A percentile compares a stretch with the other conserved stretches of the same genome.
Evolutionary conservation across 2,888 invertebrate species (phyloP).

Genomic region (Hoplodrina blanda): DNA sequence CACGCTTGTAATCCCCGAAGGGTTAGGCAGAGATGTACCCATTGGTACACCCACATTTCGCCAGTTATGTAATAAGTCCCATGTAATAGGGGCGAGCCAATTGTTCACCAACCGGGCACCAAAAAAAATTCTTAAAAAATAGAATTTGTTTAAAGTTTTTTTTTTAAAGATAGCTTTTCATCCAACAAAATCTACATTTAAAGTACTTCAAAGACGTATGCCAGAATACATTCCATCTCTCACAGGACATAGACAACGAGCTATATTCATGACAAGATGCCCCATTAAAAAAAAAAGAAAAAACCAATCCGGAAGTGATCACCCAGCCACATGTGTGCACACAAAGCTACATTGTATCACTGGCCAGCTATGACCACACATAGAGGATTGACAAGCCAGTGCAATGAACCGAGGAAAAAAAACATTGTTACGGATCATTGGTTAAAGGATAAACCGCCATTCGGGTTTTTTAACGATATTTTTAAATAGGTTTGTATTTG

Average conservation of each 20-base stretch:
- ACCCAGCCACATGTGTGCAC: slow-evolving; percentile 49
- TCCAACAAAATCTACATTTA: neutral
- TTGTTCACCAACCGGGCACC: too few relatives aligned
- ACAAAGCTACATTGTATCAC: slow-evolving; percentile 57
- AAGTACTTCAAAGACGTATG: neutral
- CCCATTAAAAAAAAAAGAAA: slow-evolving; percentile 31
- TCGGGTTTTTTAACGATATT: slow-evolving; percentile 22
- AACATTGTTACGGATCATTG: slow-evolving; percentile 55
- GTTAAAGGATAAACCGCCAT: slow-evolving; percentile 36
- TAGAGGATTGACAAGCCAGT: slow-evolving; percentile 27
- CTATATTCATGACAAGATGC: slow-evolving; percentile 29
- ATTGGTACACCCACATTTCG: too few relatives aligned
- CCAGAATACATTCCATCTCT: neutral
- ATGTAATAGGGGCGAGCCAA: too few relatives aligned
- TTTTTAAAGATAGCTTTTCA: too few relatives aligned
- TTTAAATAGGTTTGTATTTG: slow-evolving; percentile 11
- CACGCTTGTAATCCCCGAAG: too few relatives aligned
- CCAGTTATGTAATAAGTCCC: too few relatives aligned
- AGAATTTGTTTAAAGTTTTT: too few relatives aligned
- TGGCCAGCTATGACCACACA: slow-evolving; percentile 38
- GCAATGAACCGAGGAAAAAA: slow-evolving; percentile 61
- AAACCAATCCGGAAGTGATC: slow-evolving; percentile 50
- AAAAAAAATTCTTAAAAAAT: too few relatives aligned
- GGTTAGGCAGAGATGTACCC: too few relatives aligned
- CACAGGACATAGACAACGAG: slow-evolving; percentile 19